Percentiles rank a stretch among this genome's conserved stretches.
These are phyloP conservation scores for Drosophila lacicola DNA, from an alignment of 2,888 invertebrate species.

Conservation along the genomic window DNA sequence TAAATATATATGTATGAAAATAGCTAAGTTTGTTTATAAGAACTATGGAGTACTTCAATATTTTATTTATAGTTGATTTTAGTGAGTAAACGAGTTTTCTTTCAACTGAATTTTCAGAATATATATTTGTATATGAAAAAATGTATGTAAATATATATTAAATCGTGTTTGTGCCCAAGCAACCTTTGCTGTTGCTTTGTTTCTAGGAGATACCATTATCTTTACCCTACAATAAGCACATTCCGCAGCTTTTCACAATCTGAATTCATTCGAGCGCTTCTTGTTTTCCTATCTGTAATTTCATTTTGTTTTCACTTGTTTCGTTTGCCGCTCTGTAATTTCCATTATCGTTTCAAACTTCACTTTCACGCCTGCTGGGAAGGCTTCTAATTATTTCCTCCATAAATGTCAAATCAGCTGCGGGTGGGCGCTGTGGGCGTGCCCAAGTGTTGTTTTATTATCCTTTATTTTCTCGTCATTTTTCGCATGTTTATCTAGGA, in stretches of 20 bases:
- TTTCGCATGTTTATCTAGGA: conserved; percentile 61
- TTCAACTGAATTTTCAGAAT: neutral
- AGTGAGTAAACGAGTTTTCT: neutral
- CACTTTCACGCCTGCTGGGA: conserved; percentile 57
- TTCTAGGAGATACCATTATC: too few relatives aligned
- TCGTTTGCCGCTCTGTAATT: conserved; percentile 3
- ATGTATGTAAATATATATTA: too few relatives aligned
- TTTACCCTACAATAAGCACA: too few relatives aligned
- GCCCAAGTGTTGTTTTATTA: conserved; percentile 27
- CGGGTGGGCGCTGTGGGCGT: conserved; percentile 46
- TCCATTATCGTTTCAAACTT: conserved; percentile 37
- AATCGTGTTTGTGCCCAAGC: too few relatives aligned
- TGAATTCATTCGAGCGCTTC: neutral
- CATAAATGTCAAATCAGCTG: conserved; percentile 73
- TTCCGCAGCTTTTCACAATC: neutral
- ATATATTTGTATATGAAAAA: too few relatives aligned
- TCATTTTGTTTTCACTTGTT: conserved; percentile 1
- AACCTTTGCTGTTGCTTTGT: too few relatives aligned
- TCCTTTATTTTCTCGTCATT: conserved; percentile 18
- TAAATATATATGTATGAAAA: too few relatives aligned
- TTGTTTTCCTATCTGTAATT: neutral
- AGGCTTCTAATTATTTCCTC: conserved; percentile 71
- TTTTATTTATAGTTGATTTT: neutral
- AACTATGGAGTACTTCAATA: neutral
- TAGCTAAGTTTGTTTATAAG: too few relatives aligned